Evolutionary conservation across 1,140 invertebrate genomes (phyloP).

Genomic region (Linepithema humile): DNA sequence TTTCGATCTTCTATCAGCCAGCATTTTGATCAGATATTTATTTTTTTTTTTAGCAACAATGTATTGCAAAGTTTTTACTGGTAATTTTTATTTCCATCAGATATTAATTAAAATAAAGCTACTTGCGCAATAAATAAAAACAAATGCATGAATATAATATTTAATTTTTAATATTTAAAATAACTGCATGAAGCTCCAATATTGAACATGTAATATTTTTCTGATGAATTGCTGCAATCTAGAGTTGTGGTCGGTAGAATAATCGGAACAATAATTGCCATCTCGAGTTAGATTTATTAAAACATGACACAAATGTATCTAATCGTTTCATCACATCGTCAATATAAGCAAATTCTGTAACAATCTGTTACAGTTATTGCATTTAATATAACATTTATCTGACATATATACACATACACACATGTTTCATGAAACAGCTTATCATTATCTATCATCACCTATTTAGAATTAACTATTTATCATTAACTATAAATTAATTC

Average conservation of each 20-base stretch:
- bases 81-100: background rate
- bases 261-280: conserved; percentile 3
- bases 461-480: too few species aligned
- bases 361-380: background rate
- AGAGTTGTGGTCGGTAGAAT: background rate
- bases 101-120: background rate
- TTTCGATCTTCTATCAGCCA: background rate
- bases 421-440: background rate
- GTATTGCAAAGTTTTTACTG: background rate
- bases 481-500: conserved; percentile 30
- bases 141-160: background rate
- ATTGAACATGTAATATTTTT: background rate
- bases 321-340: conserved; percentile 10
- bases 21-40: too few species aligned
- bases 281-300: conserved; percentile 24
- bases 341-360: background rate
- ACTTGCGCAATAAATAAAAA: background rate
- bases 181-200: background rate
- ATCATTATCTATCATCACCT: conserved; percentile 14
- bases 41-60: too few species aligned
- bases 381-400: background rate
- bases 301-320: conserved; percentile 10
- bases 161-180: background rate
- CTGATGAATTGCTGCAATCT: conserved; percentile 1
- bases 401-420: too few species aligned